Evolutionary conservation across 2,113 vertebrate genomes (phyloP).

Genomic region (Istiophorus platypterus): DNA sequence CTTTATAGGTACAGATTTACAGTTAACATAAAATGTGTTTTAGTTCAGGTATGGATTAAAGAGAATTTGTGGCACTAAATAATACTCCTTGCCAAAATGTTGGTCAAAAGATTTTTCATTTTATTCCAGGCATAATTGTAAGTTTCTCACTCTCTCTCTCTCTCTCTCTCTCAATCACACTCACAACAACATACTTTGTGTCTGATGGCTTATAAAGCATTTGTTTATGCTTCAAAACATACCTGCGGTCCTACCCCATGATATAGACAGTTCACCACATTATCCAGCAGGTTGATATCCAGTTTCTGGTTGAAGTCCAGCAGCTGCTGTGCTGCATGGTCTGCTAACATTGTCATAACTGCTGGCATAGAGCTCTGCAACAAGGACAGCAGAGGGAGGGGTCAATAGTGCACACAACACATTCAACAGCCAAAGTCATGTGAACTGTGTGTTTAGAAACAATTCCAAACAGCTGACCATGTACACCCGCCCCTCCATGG

Average conservation of each 20-base stretch:
- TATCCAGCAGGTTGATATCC: constrained; percentile 99
- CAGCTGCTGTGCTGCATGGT: constrained; percentile 99
- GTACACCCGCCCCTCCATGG: not conserved
- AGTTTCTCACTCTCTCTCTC: no score
- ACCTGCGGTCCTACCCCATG: constrained; percentile 99
- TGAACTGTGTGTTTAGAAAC: constrained; percentile 74
- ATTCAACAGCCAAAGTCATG: constrained; percentile 78
- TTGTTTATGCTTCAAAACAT: constrained; percentile 56
- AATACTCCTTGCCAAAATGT: no score
- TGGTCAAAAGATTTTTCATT: not conserved
- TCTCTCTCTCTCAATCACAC: no score
- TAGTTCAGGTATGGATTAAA: not conserved
- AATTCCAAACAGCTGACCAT: constrained; percentile 76
- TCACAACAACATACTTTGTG: not conserved
- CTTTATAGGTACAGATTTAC: not conserved
- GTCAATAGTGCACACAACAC: constrained; percentile 68
- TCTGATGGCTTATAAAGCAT: not conserved
- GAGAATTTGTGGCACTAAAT: not conserved
- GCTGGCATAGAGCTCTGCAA: constrained; percentile 99
- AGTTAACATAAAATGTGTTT: not conserved
- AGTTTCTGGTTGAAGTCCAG: constrained; percentile 99
- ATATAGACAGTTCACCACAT: constrained; percentile 99
- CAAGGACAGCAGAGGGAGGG: constrained; percentile 74
- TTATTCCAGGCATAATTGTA: not conserved
- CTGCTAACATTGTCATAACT: constrained; percentile 99